These are phyloP conservation scores for Tetrax tetrax DNA, from an alignment of 2,113 vertebrate genomes.

Conservation along the genomic window DNA sequence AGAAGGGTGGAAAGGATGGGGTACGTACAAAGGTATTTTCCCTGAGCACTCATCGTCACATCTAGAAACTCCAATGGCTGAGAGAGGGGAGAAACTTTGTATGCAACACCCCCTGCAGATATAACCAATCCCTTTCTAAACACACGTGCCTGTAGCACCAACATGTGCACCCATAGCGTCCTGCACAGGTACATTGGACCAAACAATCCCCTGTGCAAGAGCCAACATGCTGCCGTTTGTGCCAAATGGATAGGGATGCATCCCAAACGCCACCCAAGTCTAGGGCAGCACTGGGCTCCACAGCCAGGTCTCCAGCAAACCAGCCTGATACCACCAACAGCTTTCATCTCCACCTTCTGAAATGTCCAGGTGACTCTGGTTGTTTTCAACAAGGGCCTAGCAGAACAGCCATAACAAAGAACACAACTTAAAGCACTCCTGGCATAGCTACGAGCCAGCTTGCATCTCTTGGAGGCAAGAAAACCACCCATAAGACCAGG, in stretches of 20 bases:
- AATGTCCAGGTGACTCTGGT: background rate
- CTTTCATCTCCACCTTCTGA: background rate
- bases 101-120: background rate
- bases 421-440: background rate
- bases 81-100: no score
- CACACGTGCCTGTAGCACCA: no score
- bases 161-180: no score
- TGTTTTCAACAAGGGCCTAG: background rate
- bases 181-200: no score
- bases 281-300: background rate
- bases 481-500: background rate
- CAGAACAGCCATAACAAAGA: background rate
- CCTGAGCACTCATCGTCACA: background rate
- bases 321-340: background rate
- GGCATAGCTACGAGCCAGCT: background rate
- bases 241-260: accelerated
- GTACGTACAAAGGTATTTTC: background rate
- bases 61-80: background rate
- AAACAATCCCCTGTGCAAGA: accelerated
- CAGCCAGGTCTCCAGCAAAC: background rate
- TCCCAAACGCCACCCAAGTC: background rate
- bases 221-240: accelerated
- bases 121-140: background rate
- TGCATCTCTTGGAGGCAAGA: background rate
- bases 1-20: background rate